Percentiles rank a stretch among this genome's conserved stretches.
phyloP scores from a whole-genome alignment of 2,797 vertebrate species.

The Serranus cabrilla region DNA sequence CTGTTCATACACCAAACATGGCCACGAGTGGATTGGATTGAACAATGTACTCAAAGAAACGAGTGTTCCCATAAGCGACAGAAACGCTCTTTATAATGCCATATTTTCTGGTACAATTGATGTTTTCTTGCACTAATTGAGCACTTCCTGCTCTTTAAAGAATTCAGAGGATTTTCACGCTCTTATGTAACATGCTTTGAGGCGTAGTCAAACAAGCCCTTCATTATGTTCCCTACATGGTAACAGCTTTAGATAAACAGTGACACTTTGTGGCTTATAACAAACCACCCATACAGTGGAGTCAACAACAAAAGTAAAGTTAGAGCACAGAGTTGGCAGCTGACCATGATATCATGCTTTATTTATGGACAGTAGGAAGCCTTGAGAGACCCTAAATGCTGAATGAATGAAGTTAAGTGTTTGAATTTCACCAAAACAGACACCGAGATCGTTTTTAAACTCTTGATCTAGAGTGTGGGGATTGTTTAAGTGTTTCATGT shows the following conservation, averaged over 20 bases:
- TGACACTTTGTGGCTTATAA: conserved; percentile 26
- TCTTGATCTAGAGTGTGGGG: background rate
- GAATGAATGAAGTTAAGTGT: conserved; percentile 7
- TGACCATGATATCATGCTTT: conserved; percentile 40
- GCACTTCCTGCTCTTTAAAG: conserved; percentile 33
- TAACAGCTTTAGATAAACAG: conserved; percentile 38
- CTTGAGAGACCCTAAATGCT: background rate
- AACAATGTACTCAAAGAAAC: conserved; percentile 9
- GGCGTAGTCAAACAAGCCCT: conserved; percentile 43
- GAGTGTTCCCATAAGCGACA: conserved; percentile 2
- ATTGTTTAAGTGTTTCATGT: background rate
- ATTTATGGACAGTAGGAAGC: conserved; percentile 12
- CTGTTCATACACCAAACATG: no score
- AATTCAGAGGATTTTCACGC: conserved; percentile 51
- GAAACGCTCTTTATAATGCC: conserved; percentile 14
- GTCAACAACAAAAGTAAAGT: conserved; percentile 26
- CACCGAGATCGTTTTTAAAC: background rate
- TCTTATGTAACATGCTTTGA: conserved; percentile 50
- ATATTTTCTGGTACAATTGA: background rate
- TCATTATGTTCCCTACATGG: conserved; percentile 42
- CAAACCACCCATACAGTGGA: conserved; percentile 30
- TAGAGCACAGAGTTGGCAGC: conserved; percentile 23
- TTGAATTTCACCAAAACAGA: background rate
- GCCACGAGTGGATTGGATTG: no score
- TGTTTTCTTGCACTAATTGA: conserved; percentile 30